A percentile compares a stretch with the other conserved stretches of the same genome.
phyloP scores from a whole-genome alignment of 2,797 vertebrate species.

The Dallia pectoralis region DNA sequence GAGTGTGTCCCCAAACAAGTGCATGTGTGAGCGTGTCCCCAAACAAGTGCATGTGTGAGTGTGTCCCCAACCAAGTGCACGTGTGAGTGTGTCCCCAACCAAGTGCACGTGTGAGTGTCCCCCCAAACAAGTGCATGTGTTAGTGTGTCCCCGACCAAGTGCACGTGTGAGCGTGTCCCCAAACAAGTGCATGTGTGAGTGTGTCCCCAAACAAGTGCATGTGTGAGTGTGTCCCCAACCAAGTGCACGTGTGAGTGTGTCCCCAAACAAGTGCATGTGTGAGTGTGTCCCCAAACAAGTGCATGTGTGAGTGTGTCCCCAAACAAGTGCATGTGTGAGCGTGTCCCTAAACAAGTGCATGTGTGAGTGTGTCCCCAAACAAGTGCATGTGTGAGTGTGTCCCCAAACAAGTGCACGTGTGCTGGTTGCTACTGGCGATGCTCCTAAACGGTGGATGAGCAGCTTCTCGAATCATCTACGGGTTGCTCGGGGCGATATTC shows the following conservation, averaged over 20 bases:
- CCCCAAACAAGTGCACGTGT: no score
- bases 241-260: constrained; percentile 7
- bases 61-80: no score
- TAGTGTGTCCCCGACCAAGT: constrained; percentile 6
- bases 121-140: background rate
- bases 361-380: constrained; percentile 7
- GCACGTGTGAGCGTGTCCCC: constrained; percentile 11
- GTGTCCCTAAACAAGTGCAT: no score
- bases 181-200: background rate
- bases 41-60: constrained; percentile 4
- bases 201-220: constrained; percentile 8
- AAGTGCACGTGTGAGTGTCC: constrained; percentile 10
- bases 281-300: constrained; percentile 11
- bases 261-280: constrained; percentile 7
- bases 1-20: constrained; percentile 11
- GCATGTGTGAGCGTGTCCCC: constrained; percentile 10
- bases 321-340: constrained; percentile 3
- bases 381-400: constrained; percentile 12
- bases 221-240: constrained; percentile 13
- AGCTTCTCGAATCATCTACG: background rate
- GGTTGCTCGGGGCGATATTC: background rate
- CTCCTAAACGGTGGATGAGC: constrained; percentile 13
- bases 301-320: constrained; percentile 11
- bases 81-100: constrained; percentile 6
- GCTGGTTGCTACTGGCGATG: no score